Evolutionary conservation across 2,113 vertebrate species (phyloP).

Genomic region (Tringa solitaria): DNA sequence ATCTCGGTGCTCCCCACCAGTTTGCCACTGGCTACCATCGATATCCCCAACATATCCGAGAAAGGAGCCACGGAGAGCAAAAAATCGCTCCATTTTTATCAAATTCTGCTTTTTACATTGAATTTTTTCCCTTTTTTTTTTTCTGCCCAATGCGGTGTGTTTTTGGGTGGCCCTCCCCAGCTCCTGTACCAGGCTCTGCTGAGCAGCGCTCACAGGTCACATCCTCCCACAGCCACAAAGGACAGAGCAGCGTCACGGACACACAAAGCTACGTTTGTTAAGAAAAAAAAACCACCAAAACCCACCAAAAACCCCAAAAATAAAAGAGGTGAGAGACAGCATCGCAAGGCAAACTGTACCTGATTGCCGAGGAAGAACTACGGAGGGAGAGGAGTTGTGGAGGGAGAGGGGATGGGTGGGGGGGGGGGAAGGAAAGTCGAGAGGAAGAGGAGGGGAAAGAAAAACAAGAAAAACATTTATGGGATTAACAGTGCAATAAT

Average conservation of each 20-base stretch:
- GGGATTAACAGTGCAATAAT: constrained; percentile 67
- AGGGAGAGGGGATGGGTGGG: not conserved
- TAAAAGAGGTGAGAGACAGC: constrained; percentile 35
- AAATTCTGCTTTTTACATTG: not conserved
- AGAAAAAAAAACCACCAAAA: not conserved
- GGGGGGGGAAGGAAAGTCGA: not conserved
- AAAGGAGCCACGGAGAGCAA: not conserved
- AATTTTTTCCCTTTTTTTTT: not conserved
- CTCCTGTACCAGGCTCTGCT: constrained; percentile 56
- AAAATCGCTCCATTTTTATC: not conserved
- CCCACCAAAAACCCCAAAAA: not conserved
- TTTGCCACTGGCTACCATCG: not conserved
- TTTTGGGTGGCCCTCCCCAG: not conserved
- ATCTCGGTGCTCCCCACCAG: not conserved
- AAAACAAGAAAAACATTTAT: constrained; percentile 73
- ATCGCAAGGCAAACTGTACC: constrained; percentile 87
- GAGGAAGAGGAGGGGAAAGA: constrained; percentile 43
- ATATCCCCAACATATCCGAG: accelerated
- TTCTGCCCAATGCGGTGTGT: not conserved
- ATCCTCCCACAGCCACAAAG: constrained; percentile 58
- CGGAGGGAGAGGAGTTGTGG: constrained; percentile 73
- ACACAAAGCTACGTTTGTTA: constrained; percentile 39
- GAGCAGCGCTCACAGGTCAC: constrained; percentile 55
- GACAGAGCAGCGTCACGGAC: constrained; percentile 51
- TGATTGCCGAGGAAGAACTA: constrained; percentile 99